Base-by-base conservation (phyloP, 1,140 invertebrate genomes). In the Magallana gigas region DNA sequence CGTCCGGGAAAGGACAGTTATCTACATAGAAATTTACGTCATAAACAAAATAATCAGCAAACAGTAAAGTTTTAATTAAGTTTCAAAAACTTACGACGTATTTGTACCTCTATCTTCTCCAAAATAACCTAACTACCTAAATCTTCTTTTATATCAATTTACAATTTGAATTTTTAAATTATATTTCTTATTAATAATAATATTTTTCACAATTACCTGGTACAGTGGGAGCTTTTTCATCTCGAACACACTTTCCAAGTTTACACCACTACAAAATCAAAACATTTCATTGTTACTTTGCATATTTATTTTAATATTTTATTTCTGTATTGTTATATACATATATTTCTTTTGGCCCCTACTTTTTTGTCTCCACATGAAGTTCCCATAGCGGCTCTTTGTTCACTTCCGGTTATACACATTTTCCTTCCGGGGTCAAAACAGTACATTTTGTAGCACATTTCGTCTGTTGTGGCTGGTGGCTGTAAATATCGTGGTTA, bases 401-500 rank as follows among this genome's bases (percentile, higher is more conserved):
- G 87, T 71, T 88, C 89, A 64, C 89, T 90, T 14, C 83, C 87
- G 57, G 89, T 88, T 0, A 90, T 88, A 85, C 89, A 90, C 18
- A 87, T 88, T 62, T 84, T 85, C 59, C 84, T 81, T 58, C n/a
- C 29, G 1, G 89, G 89, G 82, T 88, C 87, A 71, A 85, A 90
- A 57, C 89, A 90, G 48, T 88, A 87, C 89, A 90, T 90, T 87
- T 90, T 90, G 62, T 90, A 90, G 58, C 89, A 90, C 86, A 90
- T 90, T 60, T 90, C 87, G 8, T 87, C 86, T 57, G 85, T 85
- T 9, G 83, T 60, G 7, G 89, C 56, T 23, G 89, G 89, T n/a
- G 89, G 89, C 89, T 90, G 56, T 14, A 85, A 87, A 56, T 57
- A 12, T 48, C 57, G 48, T 64, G 18, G 14, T 14, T 8, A 0